Evolutionary conservation across 2,888 invertebrate species (phyloP).

Genomic region (Lypha dubia): DNA sequence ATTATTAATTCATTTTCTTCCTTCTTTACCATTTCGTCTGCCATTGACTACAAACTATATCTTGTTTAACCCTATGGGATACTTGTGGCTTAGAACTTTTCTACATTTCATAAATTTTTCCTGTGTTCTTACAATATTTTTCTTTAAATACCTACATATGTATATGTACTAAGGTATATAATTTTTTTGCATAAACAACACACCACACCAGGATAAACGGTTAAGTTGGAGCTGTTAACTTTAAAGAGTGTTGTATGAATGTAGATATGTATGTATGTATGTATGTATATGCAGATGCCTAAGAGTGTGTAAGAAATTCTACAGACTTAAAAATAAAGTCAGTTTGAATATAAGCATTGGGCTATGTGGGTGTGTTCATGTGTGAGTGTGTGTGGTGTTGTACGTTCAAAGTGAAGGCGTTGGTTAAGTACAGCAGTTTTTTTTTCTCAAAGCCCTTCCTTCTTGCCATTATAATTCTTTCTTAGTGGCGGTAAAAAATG

Average conservation of each 20-base stretch:
- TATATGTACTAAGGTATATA: not conserved
- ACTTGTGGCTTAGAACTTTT: slow-evolving; percentile 45
- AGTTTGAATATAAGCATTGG: slow-evolving; percentile 1
- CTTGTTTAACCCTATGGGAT: slow-evolving; percentile 33
- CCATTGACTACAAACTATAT: slow-evolving; percentile 3
- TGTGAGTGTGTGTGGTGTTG: slow-evolving; percentile 13
- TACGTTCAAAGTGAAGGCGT: slow-evolving; percentile 57
- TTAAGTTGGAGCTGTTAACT: not conserved
- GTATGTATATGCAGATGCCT: not conserved
- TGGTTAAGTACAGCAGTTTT: slow-evolving; percentile 55
- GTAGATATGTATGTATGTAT: not conserved
- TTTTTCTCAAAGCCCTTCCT: slow-evolving; percentile 56
- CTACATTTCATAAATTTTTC: slow-evolving; percentile 19
- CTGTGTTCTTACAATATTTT: slow-evolving; percentile 13
- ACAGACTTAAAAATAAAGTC: not conserved
- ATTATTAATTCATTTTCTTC: not conserved
- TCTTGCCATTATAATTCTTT: slow-evolving; percentile 53
- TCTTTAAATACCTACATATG: slow-evolving; percentile 10
- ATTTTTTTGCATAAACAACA: slow-evolving; percentile 19
- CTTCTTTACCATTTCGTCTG: slow-evolving; percentile 7
- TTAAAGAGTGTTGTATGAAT: not conserved
- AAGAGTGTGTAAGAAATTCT: not conserved
- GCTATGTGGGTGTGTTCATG: slow-evolving; percentile 5
- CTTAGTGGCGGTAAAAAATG: slow-evolving; percentile 32
- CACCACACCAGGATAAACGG: not conserved